Evolutionary conservation across 2,888 invertebrate species (phyloP), one percentile per base, ranked within the genome.

Genomic region (Alviniconcha strummeri): DNA sequence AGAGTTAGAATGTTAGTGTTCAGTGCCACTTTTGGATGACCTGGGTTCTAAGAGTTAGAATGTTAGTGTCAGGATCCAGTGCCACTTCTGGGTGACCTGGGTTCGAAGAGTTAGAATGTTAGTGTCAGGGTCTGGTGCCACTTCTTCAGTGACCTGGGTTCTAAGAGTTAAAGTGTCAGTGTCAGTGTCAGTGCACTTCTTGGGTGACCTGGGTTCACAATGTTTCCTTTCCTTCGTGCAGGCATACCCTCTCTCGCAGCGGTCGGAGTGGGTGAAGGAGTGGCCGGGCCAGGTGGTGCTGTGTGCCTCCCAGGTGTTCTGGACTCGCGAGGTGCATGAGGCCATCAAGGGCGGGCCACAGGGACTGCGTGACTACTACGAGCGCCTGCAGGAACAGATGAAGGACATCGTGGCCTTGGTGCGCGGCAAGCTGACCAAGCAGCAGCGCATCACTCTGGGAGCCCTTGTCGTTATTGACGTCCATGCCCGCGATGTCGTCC

Each of bases 261-360:
- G 98, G 82, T 95, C 95, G 6, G 94, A 95, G 55, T 98, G 98
- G 98, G 98, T 98, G 1, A 94, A 97, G 0, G 95, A 96, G 75
- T 98, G 98, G 98, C 98, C 98, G 0, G 98, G 98, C 0, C 98
- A 98, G 95, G 96, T 97, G 17, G 96, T 97, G 0, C 96, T 98
- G 93, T 96, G 96, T 88, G 94, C 93, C 8, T 94, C 96, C 3
- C 97, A 97, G 94, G 96, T 97, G 88, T 97, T 96, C 92, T 97
- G 97, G 97, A 97, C 97, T 4, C 94, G 95, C 4, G 96, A 96
- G 91, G 96, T 97, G 4, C 96, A 97, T 88, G 95, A 95, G 89
- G 96, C 97, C 80, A 94, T 97, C 69, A 94, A 95, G 52, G 95
- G 95, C 82, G 95, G 95, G 15, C 91, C 95, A 60, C 94, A 94